Base-by-base conservation (phyloP, 2,888 invertebrate genomes). In the Eubasilissa splendida region DNA sequence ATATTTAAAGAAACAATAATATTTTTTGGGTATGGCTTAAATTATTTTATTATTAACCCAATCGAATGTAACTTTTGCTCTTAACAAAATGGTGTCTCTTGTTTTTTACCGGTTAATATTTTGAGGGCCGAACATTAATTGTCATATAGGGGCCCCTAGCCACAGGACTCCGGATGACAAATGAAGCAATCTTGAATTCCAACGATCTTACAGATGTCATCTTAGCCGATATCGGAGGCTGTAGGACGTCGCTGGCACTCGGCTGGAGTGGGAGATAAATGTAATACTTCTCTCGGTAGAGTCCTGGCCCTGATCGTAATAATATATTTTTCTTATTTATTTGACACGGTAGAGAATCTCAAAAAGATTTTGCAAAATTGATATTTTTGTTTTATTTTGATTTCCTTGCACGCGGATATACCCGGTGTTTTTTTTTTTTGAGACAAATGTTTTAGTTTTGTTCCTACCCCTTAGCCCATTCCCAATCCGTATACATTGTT, bases 181-280 rank as follows among this genome's bases (percentile, higher is more conserved):
- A 77, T 77, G 76, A 77, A 77, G 76, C 65, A 66, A 77, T 77
- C 63, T 42, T 14, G 56, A 68, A 77, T 77, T 66, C 76, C 66
- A 22, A 58, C 70, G 54, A 14, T 58, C 66, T 50, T 33, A 42
- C 42, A 50, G 68, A 52, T 68, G 68, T 68, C 68, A 68, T 68
- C 52, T 68, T 11, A 68, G 58, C 68, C 68, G 52, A 50, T 12
- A n/a, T 42, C 14, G 52, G 68, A 50, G 14, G 42, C 68, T 14
- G 52, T 9, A 9, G 14, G 68, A n/a, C 68, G n/a, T 50, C 50
- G 12, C 10, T 10, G 14, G n/a, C 33, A 8, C 66, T 42, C 50
- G 66, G 22, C 22, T 4, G 42, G 42, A 42, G 42, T 42, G 42
- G 42, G 42, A 42, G 42, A 42, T 42, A 42, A 22, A 42, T 42